phyloP scores from a whole-genome alignment of 2,797 vertebrate genomes.

The Melanotaenia trifasciata region DNA sequence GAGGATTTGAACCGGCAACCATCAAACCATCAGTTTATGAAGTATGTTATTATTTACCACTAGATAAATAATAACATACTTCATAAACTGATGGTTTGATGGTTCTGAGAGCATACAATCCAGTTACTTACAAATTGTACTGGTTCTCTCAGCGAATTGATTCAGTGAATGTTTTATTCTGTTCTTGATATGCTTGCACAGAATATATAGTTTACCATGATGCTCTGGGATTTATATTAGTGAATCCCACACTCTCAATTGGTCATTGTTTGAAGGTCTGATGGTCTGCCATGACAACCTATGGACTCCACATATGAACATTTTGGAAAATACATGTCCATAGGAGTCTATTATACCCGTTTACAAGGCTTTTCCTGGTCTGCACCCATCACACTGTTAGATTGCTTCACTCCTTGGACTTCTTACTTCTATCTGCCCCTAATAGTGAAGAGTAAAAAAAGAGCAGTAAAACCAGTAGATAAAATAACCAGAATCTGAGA shows the following conservation, averaged over 20 bases:
- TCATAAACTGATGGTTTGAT: constrained; percentile 12
- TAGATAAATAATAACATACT: constrained; percentile 31
- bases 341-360: neutral
- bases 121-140: constrained; percentile 15
- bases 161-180: constrained; percentile 1
- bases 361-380: neutral
- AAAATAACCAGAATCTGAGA: too few relatives aligned
- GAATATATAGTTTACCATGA: neutral
- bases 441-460: neutral
- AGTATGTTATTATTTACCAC: constrained; percentile 35
- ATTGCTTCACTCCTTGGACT: neutral
- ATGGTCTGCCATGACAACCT: neutral
- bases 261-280: neutral
- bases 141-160: neutral
- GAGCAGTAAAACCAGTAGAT: too few relatives aligned
- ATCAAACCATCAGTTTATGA: constrained; percentile 4
- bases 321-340: neutral
- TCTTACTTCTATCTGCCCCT: neutral
- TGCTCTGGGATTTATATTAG: neutral
- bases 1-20: too few relatives aligned
- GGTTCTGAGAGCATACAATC: constrained; percentile 2
- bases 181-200: constrained; percentile 1
- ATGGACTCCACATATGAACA: neutral
- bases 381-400: neutral
- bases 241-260: neutral